Base-by-base conservation (phyloP, 2,113 vertebrate species). In the Paratilapia polleni region DNA sequence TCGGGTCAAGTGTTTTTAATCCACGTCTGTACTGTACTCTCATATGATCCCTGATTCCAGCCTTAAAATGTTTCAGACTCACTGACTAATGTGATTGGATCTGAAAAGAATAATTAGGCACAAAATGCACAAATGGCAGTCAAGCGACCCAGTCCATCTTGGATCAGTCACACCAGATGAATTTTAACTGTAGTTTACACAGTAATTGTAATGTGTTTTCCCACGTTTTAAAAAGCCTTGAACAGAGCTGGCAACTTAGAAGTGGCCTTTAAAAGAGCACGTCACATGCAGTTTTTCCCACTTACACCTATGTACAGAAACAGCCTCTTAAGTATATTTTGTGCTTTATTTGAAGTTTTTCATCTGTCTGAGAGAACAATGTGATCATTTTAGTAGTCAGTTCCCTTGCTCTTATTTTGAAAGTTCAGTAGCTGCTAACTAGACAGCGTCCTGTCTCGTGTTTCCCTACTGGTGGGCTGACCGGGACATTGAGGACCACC, bases 101-200 rank as follows among this genome's bases (percentile, higher is more conserved):
- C 41, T 49, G 15, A 28, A 49, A 49, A 28, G 5, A 68, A 47
- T 68, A 68, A 68, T 24, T 68, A 47, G 43, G 8, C 5, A 0
- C 64, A 17, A 24, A 68, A 68, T 26, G 9, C 2, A 15, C 15
- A 24, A 24, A 43, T 66, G 36, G n/a, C 63, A 43, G 8, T 57
- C 8, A 6, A 56, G 19, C 22, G 7, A 36, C 52, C 2, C 38
- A 66, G 13, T 57, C 70, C 13, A 38, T 38, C 7, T 38, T 26
- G 41, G 24, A 47, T 68, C 24, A 68, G 52, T 75, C 36, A 13
- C 22, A 14, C 1, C 13, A 57, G 52, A 15, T 57, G 22, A 14
- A 8, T 0, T 0, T 26, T 76, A 57, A 38, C 73, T 57, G 3
- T 15, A 2, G 20, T 58, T 56, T 36, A 20, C 9, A 14, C 20